A percentile compares a stretch with the other conserved stretches of the same genome.
Conservation (phyloP, 2,797 vertebrate genomes). For the Odontamblyopus rebecca region DNA sequence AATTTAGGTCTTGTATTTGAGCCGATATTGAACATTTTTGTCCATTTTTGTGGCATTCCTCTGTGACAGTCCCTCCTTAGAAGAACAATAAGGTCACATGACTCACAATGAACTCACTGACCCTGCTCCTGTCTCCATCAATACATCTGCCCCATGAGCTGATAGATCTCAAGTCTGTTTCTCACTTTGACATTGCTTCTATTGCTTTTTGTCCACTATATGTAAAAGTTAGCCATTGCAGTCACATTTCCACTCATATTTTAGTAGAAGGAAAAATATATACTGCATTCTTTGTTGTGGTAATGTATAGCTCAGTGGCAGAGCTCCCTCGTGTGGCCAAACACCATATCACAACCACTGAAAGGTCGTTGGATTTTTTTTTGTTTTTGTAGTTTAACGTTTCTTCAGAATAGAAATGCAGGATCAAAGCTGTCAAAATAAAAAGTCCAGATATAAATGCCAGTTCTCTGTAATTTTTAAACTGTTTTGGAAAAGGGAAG, state of each 20-base stretch:
- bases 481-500: no score
- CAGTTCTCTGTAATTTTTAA: no score
- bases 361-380: no score
- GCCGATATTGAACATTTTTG: background rate
- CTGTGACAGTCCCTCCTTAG: background rate
- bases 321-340: constrained; percentile 1
- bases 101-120: background rate
- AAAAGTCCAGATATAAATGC: no score
- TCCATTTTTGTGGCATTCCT: background rate
- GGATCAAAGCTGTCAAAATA: no score
- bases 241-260: background rate
- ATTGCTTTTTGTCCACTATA: background rate
- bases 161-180: background rate
- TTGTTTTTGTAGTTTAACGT: background rate
- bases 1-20: constrained; percentile 11
- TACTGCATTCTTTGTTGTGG: background rate
- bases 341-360: background rate
- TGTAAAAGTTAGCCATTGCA: background rate
- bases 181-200: background rate
- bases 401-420: background rate
- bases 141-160: background rate
- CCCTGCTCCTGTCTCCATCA: background rate
- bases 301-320: background rate
- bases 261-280: background rate
- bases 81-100: background rate